These are phyloP conservation scores for Procambarus clarkii DNA, from an alignment of 1,140 invertebrate species.

Conservation along the genomic window DNA sequence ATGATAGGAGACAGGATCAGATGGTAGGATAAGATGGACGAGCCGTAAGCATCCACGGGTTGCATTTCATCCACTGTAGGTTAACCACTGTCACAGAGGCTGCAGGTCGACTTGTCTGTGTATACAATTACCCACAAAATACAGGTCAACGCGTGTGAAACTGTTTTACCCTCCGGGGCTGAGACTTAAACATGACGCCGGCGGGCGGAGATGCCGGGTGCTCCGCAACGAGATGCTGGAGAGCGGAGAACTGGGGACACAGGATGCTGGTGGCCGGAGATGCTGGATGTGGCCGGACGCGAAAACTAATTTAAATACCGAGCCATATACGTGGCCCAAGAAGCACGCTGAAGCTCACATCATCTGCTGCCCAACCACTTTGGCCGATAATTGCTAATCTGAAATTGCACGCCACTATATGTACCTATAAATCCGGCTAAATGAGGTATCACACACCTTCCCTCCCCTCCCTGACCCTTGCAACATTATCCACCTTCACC, in stretches of 20 bases:
- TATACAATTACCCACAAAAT: neutral
- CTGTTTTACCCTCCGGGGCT: too few relatives aligned
- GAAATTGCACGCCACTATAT: conserved; percentile 16
- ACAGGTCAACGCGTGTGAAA: too few relatives aligned
- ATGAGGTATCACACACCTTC: neutral
- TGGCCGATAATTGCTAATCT: conserved; percentile 5
- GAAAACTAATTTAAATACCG: conserved; percentile 27
- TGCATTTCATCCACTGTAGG: neutral
- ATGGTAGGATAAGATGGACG: too few relatives aligned
- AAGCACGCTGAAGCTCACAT: neutral
- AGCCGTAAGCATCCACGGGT: too few relatives aligned
- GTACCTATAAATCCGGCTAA: neutral
- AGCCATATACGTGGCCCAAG: conserved; percentile 3
- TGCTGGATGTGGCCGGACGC: neutral
- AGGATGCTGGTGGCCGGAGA: neutral
- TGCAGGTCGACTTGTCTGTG: neutral
- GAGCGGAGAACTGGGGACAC: neutral
- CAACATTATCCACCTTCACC: too few relatives aligned
- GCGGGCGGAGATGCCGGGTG: neutral
- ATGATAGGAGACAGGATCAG: too few relatives aligned
- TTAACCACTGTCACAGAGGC: neutral
- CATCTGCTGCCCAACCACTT: neutral
- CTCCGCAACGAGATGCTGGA: too few relatives aligned
- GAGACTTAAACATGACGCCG: too few relatives aligned
- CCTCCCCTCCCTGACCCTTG: neutral